phyloP scores from a whole-genome alignment of 1,140 invertebrate genomes.

The Euborellia annulipes region DNA sequence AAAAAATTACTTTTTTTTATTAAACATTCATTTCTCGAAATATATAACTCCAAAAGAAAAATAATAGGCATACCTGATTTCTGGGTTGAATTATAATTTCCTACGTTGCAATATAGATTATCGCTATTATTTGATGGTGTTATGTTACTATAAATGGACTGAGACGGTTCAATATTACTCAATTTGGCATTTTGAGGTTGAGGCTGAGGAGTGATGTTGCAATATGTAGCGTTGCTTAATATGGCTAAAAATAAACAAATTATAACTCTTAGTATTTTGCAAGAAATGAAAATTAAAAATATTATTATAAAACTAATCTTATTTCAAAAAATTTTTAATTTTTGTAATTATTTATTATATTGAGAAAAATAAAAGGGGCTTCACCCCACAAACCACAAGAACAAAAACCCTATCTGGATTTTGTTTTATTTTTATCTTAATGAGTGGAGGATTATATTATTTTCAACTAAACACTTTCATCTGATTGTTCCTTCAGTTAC shows the following conservation, averaged over 20 bases:
- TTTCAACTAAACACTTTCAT: no score
- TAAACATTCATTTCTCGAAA: no score
- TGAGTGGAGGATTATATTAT: no score
- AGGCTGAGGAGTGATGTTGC: not conserved
- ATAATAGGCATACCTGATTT: conserved; percentile 8
- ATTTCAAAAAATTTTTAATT: not conserved
- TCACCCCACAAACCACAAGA: no score
- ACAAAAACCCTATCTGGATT: no score
- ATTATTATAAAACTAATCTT: not conserved
- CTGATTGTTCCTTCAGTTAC: no score
- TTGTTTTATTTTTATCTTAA: no score
- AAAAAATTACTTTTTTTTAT: no score
- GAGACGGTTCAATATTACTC: conserved; percentile 9
- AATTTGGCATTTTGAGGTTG: conserved; percentile 6
- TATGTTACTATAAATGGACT: not conserved
- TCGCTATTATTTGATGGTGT: not conserved
- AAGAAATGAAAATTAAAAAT: conserved; percentile 4
- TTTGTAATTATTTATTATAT: not conserved
- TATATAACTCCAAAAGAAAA: no score
- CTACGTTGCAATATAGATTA: conserved; percentile 22
- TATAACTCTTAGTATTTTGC: conserved; percentile 6
- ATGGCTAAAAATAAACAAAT: no score
- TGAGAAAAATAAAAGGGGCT: not conserved
- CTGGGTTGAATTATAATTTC: conserved; percentile 10
- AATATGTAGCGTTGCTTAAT: no score